Conservation (phyloP, 2,113 vertebrate species). For the Callopanchax toddi region DNA sequence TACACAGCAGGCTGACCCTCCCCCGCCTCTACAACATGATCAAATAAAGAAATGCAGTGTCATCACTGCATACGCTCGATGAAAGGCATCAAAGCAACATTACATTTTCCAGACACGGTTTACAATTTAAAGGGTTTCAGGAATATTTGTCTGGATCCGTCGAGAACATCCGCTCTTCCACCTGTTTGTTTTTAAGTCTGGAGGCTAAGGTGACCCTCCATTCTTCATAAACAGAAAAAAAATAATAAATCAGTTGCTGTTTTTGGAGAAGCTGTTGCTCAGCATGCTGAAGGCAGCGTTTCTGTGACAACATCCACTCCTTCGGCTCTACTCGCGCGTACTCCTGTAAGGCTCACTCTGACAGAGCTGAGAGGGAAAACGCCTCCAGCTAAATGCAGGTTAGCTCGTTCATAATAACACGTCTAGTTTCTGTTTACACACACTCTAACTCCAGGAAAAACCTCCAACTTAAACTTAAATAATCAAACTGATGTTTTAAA, state of each 20-base stretch:
- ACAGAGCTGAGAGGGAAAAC: slow-evolving; percentile 33
- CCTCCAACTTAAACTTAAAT: slow-evolving; percentile 12
- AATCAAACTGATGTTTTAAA: slow-evolving; percentile 2
- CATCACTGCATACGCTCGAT: too few relatives aligned
- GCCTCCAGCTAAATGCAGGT: slow-evolving; percentile 36
- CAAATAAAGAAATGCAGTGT: too few relatives aligned
- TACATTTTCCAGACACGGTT: too few relatives aligned
- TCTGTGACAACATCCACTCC: slow-evolving; percentile 17
- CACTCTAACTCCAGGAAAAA: slow-evolving; percentile 1
- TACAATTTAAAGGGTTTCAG: not conserved
- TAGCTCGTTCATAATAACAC: slow-evolving; percentile 35
- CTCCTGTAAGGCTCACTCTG: slow-evolving; percentile 28
- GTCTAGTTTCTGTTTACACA: slow-evolving; percentile 21
- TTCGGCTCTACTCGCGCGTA: slow-evolving; percentile 7
- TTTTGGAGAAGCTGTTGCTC: slow-evolving; percentile 1
- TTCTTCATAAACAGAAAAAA: not conserved
- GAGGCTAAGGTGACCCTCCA: not conserved
- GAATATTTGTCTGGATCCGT: not conserved
- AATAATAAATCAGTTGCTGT: not conserved
- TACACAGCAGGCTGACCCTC: too few relatives aligned
- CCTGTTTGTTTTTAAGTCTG: slow-evolving; percentile 6
- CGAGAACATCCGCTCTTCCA: not conserved
- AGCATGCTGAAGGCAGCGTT: slow-evolving; percentile 21
- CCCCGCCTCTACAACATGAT: too few relatives aligned
- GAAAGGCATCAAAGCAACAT: too few relatives aligned